Conservation (phyloP, 2,113 vertebrate genomes). For the Shinisaurus crocodilurus region DNA sequence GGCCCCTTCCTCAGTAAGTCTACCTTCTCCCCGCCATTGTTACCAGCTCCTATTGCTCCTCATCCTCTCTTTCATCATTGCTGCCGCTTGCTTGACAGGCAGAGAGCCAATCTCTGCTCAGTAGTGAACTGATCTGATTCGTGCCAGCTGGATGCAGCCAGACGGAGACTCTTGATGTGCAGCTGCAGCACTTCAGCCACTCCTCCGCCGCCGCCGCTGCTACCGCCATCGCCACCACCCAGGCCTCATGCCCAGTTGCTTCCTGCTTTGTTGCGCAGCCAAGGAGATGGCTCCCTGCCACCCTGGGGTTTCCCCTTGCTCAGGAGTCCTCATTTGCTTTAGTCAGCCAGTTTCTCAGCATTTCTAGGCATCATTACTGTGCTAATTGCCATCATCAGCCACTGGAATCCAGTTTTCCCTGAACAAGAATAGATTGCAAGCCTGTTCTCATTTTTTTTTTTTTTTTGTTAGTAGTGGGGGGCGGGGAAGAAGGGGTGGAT, state of each 20-base stretch:
- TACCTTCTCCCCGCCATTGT: no score
- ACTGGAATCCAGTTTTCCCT: neutral
- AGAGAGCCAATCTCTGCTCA: neutral
- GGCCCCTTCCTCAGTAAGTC: no score
- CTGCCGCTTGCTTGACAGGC: no score
- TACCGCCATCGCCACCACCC: neutral
- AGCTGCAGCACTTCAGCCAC: neutral
- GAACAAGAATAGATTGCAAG: neutral
- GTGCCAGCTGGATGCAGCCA: conserved; percentile 9
- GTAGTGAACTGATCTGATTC: neutral
- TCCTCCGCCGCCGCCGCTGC: no score
- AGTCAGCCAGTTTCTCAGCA: neutral
- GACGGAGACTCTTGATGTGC: neutral
- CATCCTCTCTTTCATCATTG: no score
- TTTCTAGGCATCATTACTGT: neutral
- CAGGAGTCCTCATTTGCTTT: neutral
- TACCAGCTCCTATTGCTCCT: no score
- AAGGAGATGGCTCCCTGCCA: conserved; percentile 3
- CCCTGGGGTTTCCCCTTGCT: conserved; percentile 8
- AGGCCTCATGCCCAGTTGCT: conserved; percentile 4
- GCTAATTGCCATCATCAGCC: neutral
- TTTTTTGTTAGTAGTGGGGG: no score
- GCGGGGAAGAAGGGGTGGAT: neutral
- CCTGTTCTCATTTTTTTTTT: neutral
- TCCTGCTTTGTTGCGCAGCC: conserved; percentile 9